Evolutionary conservation across 2,888 invertebrate species (phyloP).

Genomic region (Celastrina argiolus): DNA sequence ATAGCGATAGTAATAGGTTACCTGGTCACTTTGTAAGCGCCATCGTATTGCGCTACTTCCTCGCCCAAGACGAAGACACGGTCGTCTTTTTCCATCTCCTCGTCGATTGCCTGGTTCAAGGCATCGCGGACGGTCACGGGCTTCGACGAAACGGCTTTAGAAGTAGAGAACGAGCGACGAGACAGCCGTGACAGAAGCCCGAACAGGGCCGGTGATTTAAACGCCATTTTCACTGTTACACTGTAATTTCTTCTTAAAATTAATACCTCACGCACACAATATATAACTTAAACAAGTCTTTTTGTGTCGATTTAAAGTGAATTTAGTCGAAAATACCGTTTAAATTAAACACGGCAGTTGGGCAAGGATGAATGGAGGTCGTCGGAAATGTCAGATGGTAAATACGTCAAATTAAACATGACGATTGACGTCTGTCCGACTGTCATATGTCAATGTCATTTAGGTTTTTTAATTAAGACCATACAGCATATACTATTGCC

Average conservation of each 20-base stretch:
- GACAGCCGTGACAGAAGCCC: conserved; percentile 52
- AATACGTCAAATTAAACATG: conserved; percentile 23
- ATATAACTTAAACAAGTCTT: conserved; percentile 39
- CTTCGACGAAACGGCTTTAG: conserved; percentile 63
- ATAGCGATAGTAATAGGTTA: conserved; percentile 34
- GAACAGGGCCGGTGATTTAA: conserved; percentile 66
- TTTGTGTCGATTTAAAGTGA: conserved; percentile 36
- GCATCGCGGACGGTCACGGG: conserved; percentile 98
- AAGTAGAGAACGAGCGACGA: conserved; percentile 64
- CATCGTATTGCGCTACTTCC: conserved; percentile 99
- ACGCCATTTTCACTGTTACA: conserved; percentile 61
- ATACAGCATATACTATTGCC: too few relatives aligned
- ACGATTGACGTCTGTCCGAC: conserved; percentile 21
- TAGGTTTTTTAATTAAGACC: not conserved
- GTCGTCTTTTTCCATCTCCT: conserved; percentile 96
- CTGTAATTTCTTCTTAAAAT: conserved; percentile 36
- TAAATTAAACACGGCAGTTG: conserved; percentile 43
- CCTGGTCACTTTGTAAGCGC: conserved; percentile 95
- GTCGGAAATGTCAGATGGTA: conserved; percentile 40
- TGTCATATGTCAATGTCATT: not conserved
- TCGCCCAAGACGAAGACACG: conserved; percentile 95
- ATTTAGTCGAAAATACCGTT: conserved; percentile 50
- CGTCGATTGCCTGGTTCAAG: conserved; percentile 95
- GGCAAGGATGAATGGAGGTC: conserved; percentile 75
- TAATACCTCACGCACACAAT: conserved; percentile 39